Percentiles rank a stretch among this genome's conserved stretches.
Conservation (phyloP, 2,888 invertebrate species). For the Entomobrya proxima region DNA sequence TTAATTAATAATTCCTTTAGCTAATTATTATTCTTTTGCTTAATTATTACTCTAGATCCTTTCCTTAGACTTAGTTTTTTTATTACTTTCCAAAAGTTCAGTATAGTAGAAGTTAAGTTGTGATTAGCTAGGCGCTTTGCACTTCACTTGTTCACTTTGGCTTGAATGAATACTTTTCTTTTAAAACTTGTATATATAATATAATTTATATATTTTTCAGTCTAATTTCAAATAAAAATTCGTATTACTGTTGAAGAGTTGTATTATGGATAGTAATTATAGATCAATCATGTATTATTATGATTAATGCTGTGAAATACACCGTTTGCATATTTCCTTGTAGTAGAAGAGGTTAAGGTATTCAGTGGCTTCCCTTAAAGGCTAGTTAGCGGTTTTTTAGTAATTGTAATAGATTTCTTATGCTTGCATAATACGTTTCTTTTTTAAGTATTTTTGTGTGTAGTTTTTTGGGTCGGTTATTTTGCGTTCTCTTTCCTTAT, state of each 20-base stretch:
- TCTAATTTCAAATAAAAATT: slow-evolving; percentile 71
- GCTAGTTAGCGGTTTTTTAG: background rate
- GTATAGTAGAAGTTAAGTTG: slow-evolving; percentile 30
- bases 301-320: slow-evolving; percentile 49
- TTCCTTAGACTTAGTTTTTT: background rate
- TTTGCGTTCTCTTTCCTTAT: background rate
- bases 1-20: too few relatives aligned
- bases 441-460: slow-evolving; percentile 38
- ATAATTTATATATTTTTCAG: slow-evolving; percentile 60
- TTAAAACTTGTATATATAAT: slow-evolving; percentile 61
- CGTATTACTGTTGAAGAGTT: slow-evolving; percentile 58
- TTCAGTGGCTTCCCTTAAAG: slow-evolving; percentile 40
- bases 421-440: slow-evolving; percentile 52
- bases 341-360: slow-evolving; percentile 61
- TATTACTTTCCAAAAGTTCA: slow-evolving; percentile 60
- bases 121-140: slow-evolving; percentile 68
- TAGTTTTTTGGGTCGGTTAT: slow-evolving; percentile 5
- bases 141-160: slow-evolving; percentile 71
- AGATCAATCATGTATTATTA: background rate
- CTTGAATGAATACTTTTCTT: slow-evolving; percentile 69
- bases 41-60: background rate
- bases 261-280: slow-evolving; percentile 25
- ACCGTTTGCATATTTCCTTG: slow-evolving; percentile 35
- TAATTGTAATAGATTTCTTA: slow-evolving; percentile 1
- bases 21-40: slow-evolving; percentile 20